These are phyloP conservation scores for Furcifer pardalis DNA, from an alignment of 2,797 vertebrate genomes.

Conservation along the genomic window DNA sequence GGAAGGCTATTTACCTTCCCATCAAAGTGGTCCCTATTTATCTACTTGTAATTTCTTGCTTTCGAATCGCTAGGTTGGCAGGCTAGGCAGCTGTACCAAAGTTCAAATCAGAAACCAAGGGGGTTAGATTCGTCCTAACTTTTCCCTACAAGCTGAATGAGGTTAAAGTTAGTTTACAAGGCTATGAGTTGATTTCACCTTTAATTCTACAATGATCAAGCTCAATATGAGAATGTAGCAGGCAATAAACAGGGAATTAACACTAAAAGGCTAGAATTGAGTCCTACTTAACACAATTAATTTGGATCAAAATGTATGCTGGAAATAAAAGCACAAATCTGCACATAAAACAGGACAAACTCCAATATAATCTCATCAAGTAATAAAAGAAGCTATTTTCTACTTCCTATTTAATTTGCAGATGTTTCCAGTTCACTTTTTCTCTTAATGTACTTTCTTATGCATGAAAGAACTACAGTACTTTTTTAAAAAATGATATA, in stretches of 20 bases:
- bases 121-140: too few species aligned
- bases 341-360: conserved; percentile 40
- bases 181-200: neutral
- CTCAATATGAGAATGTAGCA: conserved; percentile 4
- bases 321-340: conserved; percentile 40
- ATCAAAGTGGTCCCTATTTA: too few species aligned
- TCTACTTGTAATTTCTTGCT: too few species aligned
- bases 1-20: too few species aligned
- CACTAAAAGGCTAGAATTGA: conserved; percentile 26
- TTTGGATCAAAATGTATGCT: conserved; percentile 31
- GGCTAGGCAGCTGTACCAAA: fast-evolving
- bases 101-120: neutral
- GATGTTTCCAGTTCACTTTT: conserved; percentile 48
- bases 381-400: conserved; percentile 52
- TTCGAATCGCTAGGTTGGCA: too few species aligned
- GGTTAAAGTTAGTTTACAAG: neutral
- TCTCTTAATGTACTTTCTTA: conserved; percentile 46
- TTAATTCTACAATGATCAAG: conserved; percentile 5
- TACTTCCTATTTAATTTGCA: conserved; percentile 45
- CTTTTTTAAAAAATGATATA: conserved; percentile 4
- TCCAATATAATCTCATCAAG: conserved; percentile 58
- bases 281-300: conserved; percentile 31
- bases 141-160: neutral
- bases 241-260: conserved; percentile 26
- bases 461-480: conserved; percentile 46